Base-by-base conservation (phyloP, 2,797 vertebrate species). In the Eulemur coronatus region DNA sequence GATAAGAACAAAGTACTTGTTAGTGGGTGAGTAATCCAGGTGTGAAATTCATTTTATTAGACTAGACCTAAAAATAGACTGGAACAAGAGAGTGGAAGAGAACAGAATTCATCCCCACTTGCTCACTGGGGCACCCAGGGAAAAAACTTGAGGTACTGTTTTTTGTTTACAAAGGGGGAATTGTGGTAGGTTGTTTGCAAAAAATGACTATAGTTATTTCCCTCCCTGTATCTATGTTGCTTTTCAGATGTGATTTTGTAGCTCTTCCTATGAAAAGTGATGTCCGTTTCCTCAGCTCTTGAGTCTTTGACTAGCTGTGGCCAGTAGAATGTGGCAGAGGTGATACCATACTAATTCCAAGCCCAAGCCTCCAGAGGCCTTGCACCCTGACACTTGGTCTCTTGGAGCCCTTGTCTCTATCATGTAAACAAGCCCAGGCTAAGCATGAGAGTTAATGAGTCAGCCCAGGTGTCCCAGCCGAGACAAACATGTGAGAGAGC, bases 41-140 rank as follows among this genome's bases (percentile, higher is more conserved):
- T 98, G 97, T 97, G 96, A 98, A 97, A 98, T 97, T 97, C 97
- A 98, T 94, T 96, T 88, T 92, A 94, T 95, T 96, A 97, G 93
- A 84, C 84, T 82, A 30, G 76, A 70, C 86, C 96, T 97, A 82
- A 97, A 95, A 96, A 97, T 94, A 97, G 82, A 48, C 79, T 97
- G 92, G 84, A 87, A 80, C 55, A 43, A 91, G 48, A 70, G 72
- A 81, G 46, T 75, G 79, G 81, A 87, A 93, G 93, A 91, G 72
- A 82, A 87, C 26, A 95, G 75, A 96, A 95, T 81, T 91, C 72
- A 89, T 80, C n/a, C n/a, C 55, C 9, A 76, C 52, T 96, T 80
- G 65, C 82, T 96, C 79, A 69, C 13, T 55, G 63, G 33, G 24
- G 20, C n/a, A 85, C 26, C 20, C 5, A 26, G 73, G 43, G 73